Percentiles rank a stretch among this genome's conserved stretches.
Conservation (phyloP, 2,888 invertebrate species). For the Acanthopleura granulata region DNA sequence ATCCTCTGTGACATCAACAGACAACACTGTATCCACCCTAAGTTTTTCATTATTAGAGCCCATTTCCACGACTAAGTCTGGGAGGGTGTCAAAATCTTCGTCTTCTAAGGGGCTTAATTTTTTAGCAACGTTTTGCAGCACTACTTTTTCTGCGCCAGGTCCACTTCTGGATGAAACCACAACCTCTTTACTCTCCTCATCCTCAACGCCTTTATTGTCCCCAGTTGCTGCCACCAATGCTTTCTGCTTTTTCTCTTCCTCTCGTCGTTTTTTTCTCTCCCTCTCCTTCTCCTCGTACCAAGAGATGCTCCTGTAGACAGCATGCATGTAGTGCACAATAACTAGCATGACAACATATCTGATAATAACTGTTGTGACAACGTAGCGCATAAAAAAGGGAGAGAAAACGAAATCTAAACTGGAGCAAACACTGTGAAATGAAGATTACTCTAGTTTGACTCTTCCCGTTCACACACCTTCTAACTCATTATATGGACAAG, state of each 20-base stretch:
- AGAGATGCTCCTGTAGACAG: background rate
- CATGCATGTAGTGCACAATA: background rate
- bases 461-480: no score
- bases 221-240: slow-evolving; percentile 6
- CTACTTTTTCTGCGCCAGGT: background rate
- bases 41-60: slow-evolving; percentile 2
- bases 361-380: no score
- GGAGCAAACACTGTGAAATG: no score
- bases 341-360: no score
- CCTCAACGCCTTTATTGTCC: slow-evolving; percentile 21
- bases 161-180: background rate
- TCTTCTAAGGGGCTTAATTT: slow-evolving; percentile 7
- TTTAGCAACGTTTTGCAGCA: background rate
- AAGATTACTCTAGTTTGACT: no score
- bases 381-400: no score
- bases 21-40: background rate
- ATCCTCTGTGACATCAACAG: background rate
- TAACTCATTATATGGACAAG: no score
- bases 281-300: slow-evolving; percentile 19
- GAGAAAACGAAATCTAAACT: no score
- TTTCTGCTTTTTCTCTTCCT: background rate
- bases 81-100: slow-evolving; percentile 34
- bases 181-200: slow-evolving; percentile 20
- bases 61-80: slow-evolving; percentile 30
- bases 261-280: background rate